phyloP scores from a whole-genome alignment of 2,888 invertebrate genomes.

The Scaptomyza cyrtandrae region DNA sequence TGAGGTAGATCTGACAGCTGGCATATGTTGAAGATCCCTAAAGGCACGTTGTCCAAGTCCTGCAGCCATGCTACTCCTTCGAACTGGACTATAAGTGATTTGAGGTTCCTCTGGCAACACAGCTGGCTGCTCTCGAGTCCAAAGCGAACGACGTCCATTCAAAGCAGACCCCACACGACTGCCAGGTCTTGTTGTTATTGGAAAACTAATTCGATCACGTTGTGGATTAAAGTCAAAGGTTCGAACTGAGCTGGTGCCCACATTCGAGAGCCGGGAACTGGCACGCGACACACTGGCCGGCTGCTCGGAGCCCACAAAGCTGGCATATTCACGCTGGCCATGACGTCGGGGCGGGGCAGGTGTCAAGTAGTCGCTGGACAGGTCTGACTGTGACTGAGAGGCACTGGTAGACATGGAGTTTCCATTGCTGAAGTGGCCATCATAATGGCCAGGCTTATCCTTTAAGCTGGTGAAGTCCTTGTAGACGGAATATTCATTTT shows the following conservation, averaged over 20 bases:
- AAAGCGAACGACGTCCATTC: slow-evolving; percentile 40
- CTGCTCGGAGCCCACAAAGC: slow-evolving; percentile 66
- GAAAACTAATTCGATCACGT: slow-evolving; percentile 68
- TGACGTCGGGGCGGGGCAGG: slow-evolving; percentile 49
- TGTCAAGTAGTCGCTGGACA: slow-evolving; percentile 70
- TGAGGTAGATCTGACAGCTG: slow-evolving; percentile 34
- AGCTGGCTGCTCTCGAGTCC: slow-evolving; percentile 51
- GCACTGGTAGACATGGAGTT: slow-evolving; percentile 66
- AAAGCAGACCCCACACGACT: slow-evolving; percentile 29
- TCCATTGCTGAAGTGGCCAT: slow-evolving; percentile 68
- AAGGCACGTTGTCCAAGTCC: slow-evolving; percentile 9
- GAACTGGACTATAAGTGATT: slow-evolving; percentile 16
- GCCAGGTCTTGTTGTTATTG: slow-evolving; percentile 36
- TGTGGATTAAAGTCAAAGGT: slow-evolving; percentile 77
- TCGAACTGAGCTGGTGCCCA: slow-evolving; percentile 43
- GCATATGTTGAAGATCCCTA: slow-evolving; percentile 5
- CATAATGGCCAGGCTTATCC: slow-evolving; percentile 67
- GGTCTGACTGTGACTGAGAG: slow-evolving; percentile 67
- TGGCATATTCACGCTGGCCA: slow-evolving; percentile 71
- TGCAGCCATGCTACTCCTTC: slow-evolving; percentile 37
- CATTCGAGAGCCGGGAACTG: slow-evolving; percentile 66
- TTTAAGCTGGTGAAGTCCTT: slow-evolving; percentile 66
- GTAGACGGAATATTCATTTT: slow-evolving; percentile 69
- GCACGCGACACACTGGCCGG: slow-evolving; percentile 64
- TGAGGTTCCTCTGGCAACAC: slow-evolving; percentile 52